Base-by-base conservation (phyloP, 2,113 vertebrate genomes). In the Anseranas semipalmata region DNA sequence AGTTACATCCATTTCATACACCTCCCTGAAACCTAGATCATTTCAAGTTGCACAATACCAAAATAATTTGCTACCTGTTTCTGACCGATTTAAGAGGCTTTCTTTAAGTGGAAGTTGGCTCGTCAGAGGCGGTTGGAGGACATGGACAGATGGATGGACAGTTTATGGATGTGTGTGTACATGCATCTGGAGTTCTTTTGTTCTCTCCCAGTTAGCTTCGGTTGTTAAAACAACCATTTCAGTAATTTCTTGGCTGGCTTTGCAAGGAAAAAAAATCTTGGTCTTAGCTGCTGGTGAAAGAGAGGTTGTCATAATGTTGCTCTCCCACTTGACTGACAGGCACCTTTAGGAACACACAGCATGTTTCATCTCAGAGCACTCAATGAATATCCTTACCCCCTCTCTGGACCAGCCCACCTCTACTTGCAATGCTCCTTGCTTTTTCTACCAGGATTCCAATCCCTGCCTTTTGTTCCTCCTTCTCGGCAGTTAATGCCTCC, bases 381-480 rank as follows among this genome's bases (percentile, higher is more conserved):
- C 93, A 25, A 46, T 71, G 90, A 95, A 85, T 94, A 94, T 95
- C 96, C 85, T 91, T 72, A 85, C 75, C 58, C 85, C 62, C 45
- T 10, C 30, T 50, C 72, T 18, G 55, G 39, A 75, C 50, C 89
- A 94, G 84, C 77, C 65, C 72, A 70, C 75, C 58, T 80, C 90
- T 84, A 68, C 88, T 94, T 77, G 68, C 43, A 65, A 87, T 59
- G 89, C 65, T 85, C 55, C 72, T 56, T 46, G 79, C 63, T 97
- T 97, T 92, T 95, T 91, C 82, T 86, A 18, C 2, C 59, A 75
- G 90, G 78, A 95, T 85, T 92, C 74, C 91, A 93, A 93, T 96
- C 94, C 86, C 71, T 95, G 89, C 87, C 81, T 90, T 93, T 95
- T 85, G 90, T 97, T 96, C 91, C 87, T 89, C 77, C 78, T 94